These are phyloP conservation scores for Lophura nycthemera DNA, from an alignment of 2,113 vertebrate species.

Conservation along the genomic window DNA sequence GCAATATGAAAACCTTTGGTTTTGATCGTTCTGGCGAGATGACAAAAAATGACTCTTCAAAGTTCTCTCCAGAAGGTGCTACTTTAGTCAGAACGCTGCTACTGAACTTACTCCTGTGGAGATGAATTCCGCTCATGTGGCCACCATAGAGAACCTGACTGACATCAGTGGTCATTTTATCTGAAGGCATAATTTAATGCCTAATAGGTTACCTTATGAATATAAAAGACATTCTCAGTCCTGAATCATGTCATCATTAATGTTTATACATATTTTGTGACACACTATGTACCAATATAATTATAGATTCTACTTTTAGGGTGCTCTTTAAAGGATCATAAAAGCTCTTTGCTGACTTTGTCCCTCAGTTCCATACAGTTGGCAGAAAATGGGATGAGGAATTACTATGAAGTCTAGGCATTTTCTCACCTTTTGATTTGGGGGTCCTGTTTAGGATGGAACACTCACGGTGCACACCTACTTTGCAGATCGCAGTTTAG, in stretches of 20 bases:
- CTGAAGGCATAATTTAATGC: constrained; percentile 49
- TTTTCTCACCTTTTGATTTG: constrained; percentile 47
- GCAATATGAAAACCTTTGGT: constrained; percentile 41
- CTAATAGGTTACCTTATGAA: constrained; percentile 46
- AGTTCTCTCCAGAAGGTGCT: constrained; percentile 54
- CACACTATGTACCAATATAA: constrained; percentile 51
- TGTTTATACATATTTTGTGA: constrained; percentile 62
- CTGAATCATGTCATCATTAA: constrained; percentile 38
- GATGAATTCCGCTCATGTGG: constrained; percentile 47
- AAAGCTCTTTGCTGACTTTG: constrained; percentile 50
- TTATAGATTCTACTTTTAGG: constrained; percentile 50
- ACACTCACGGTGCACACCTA: constrained; percentile 1
- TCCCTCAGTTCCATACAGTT: not conserved
- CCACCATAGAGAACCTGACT: constrained; percentile 35
- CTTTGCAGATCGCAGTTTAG: constrained; percentile 14
- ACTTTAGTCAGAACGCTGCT: constrained; percentile 50
- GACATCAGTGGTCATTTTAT: constrained; percentile 48
- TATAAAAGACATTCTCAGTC: constrained; percentile 44
- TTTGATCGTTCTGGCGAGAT: constrained; percentile 63
- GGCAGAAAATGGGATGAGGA: not conserved
- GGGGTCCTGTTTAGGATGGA: constrained; percentile 28
- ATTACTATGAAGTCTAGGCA: not conserved
- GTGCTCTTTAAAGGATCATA: constrained; percentile 49
- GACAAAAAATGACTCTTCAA: constrained; percentile 54
- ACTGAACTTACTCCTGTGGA: constrained; percentile 42